Evolutionary conservation across 2,888 invertebrate species (phyloP).

Genomic region (Galeruca laticollis): DNA sequence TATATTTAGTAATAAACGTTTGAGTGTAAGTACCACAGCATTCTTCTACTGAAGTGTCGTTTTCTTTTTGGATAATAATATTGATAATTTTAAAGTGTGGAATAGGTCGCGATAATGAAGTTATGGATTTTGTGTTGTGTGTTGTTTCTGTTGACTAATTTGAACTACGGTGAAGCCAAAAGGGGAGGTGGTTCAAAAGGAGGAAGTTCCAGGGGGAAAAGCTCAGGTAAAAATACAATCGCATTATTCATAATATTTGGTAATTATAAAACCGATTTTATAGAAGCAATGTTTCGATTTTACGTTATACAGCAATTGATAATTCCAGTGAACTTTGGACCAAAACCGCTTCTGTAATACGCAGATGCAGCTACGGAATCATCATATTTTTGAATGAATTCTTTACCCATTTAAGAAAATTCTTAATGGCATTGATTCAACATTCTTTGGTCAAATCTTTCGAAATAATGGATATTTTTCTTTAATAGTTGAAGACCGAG

Average conservation of each 20-base stretch:
- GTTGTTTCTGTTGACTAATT: slow-evolving; percentile 31
- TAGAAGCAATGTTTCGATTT: not conserved
- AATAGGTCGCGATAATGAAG: slow-evolving; percentile 34
- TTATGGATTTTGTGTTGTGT: slow-evolving; percentile 42
- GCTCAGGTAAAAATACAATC: slow-evolving; percentile 18
- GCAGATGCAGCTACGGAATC: too few species aligned
- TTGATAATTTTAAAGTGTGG: not conserved
- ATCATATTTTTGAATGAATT: too few species aligned
- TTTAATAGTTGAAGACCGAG: too few species aligned
- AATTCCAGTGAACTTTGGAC: too few species aligned
- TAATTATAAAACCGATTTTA: not conserved
- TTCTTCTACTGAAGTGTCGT: not conserved
- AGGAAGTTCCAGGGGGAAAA: slow-evolving; percentile 35
- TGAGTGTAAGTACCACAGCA: not conserved
- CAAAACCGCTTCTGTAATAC: too few species aligned
- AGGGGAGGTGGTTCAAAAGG: slow-evolving; percentile 38
- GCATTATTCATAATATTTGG: too few species aligned
- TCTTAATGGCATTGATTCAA: too few species aligned
- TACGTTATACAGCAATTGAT: too few species aligned
- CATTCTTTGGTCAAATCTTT: too few species aligned
- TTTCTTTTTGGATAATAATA: not conserved
- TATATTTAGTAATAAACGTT: not conserved
- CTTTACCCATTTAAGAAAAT: too few species aligned
- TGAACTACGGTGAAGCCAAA: slow-evolving; percentile 30
- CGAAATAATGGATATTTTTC: too few species aligned